phyloP scores from a whole-genome alignment of 2,888 invertebrate genomes.

The Tanytarsus gracilentus region DNA sequence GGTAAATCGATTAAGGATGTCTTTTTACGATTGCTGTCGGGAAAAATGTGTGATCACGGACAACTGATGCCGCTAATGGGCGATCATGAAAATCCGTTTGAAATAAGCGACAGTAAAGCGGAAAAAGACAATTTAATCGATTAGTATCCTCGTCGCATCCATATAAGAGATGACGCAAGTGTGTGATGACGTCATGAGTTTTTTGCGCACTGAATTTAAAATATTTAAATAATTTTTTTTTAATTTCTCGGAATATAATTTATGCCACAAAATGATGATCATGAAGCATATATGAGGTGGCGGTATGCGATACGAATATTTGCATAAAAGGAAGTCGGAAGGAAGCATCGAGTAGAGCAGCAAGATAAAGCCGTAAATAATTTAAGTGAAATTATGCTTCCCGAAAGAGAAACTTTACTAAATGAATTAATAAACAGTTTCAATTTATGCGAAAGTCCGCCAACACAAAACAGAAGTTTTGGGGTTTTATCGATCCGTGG shows the following conservation, averaged over 20 bases:
- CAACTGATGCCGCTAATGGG: neutral
- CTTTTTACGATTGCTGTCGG: conserved; percentile 28
- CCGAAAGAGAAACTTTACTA: neutral
- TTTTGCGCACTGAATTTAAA: too few species aligned
- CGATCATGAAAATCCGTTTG: neutral
- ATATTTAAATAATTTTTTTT: too few species aligned
- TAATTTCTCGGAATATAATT: too few species aligned
- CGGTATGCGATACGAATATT: too few species aligned
- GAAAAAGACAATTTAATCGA: conserved; percentile 29
- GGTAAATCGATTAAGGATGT: conserved; percentile 28
- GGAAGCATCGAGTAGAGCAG: conserved; percentile 6
- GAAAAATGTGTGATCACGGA: neutral
- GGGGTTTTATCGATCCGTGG: neutral
- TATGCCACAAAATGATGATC: too few species aligned
- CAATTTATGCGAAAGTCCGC: neutral
- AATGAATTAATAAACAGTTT: conserved; percentile 1
- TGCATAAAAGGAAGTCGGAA: conserved; percentile 11
- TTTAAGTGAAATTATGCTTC: conserved; percentile 24
- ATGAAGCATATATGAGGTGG: too few species aligned
- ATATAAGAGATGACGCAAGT: too few species aligned
- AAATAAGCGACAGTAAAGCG: conserved; percentile 27
- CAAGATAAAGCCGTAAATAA: conserved; percentile 19
- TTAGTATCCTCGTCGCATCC: too few species aligned
- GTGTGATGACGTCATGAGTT: too few species aligned
- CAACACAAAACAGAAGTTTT: neutral